These are phyloP conservation scores for Doris montereyensis DNA, from an alignment of 2,888 invertebrate genomes.

Conservation along the genomic window DNA sequence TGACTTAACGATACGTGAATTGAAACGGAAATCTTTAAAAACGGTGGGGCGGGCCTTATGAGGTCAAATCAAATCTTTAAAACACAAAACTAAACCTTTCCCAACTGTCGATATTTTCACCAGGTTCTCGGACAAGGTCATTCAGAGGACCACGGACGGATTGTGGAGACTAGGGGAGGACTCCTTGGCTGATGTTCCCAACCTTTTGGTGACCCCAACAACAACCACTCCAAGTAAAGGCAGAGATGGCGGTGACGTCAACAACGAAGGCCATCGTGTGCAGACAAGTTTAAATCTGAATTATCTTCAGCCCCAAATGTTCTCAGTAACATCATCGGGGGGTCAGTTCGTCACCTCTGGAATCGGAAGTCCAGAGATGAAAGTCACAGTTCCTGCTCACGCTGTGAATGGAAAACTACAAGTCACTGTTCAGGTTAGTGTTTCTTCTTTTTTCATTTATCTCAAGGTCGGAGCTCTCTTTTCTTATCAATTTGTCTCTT, in stretches of 20 bases:
- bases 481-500: too few relatives aligned
- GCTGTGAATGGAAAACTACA: slow-evolving; percentile 55
- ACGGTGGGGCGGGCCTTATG: too few relatives aligned
- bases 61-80: too few relatives aligned
- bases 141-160: slow-evolving; percentile 50
- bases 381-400: slow-evolving; percentile 62
- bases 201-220: too few relatives aligned
- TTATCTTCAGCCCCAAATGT: slow-evolving; percentile 54
- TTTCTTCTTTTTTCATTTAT: too few relatives aligned
- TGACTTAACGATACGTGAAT: too few relatives aligned
- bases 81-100: not conserved
- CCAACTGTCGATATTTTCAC: not conserved
- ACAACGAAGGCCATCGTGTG: slow-evolving; percentile 30
- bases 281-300: slow-evolving; percentile 10
- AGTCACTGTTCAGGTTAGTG: slow-evolving; percentile 64
- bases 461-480: too few relatives aligned
- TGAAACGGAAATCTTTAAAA: too few relatives aligned
- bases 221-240: not conserved
- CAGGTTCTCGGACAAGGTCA: slow-evolving; percentile 56
- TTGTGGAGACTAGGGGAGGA: slow-evolving; percentile 52
- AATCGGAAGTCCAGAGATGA: slow-evolving; percentile 54
- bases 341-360: slow-evolving; percentile 63
- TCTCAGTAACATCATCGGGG: slow-evolving; percentile 63
- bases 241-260: not conserved
- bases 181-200: too few relatives aligned